Percentiles rank a stretch among this genome's conserved stretches.
These are phyloP conservation scores for Phylloscopus whistleri DNA, from an alignment of 2,113 vertebrate species.

Conservation along the genomic window DNA sequence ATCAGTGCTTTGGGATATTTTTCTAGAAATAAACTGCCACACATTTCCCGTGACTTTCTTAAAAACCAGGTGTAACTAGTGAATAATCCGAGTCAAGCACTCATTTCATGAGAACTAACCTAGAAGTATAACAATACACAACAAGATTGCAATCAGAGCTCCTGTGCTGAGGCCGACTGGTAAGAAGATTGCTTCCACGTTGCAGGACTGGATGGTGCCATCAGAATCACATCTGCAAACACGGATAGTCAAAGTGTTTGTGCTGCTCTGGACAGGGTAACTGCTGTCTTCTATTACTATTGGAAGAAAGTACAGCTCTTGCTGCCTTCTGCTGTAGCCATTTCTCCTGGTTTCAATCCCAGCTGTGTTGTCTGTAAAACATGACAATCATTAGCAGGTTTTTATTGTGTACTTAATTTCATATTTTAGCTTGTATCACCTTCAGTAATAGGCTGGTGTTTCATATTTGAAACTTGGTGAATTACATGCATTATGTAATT, in stretches of 20 bases:
- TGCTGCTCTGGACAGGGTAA: conserved; percentile 93
- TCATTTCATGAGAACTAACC: conserved; percentile 77
- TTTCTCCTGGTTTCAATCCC: conserved; percentile 87
- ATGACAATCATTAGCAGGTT: conserved; percentile 6
- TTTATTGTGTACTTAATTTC: background rate
- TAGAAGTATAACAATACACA: conserved; percentile 92
- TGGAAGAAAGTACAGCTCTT: conserved; percentile 89
- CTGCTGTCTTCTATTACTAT: conserved; percentile 92
- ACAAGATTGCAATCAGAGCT: conserved; percentile 91
- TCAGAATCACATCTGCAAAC: conserved; percentile 92
- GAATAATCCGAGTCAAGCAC: background rate
- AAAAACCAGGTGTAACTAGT: background rate
- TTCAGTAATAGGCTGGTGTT: background rate
- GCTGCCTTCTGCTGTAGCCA: conserved; percentile 87
- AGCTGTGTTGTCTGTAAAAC: conserved; percentile 91
- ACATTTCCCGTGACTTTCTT: background rate
- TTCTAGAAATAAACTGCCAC: background rate
- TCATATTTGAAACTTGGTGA: background rate
- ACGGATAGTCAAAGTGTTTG: conserved; percentile 90
- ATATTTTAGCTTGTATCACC: background rate
- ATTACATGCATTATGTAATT: background rate
- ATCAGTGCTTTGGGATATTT: background rate
- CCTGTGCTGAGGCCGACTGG: conserved; percentile 97
- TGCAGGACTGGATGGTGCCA: conserved; percentile 90
- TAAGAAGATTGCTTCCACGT: conserved; percentile 92